Base-by-base conservation (phyloP, 1,140 invertebrate species). In the Parapsyche elsis region DNA sequence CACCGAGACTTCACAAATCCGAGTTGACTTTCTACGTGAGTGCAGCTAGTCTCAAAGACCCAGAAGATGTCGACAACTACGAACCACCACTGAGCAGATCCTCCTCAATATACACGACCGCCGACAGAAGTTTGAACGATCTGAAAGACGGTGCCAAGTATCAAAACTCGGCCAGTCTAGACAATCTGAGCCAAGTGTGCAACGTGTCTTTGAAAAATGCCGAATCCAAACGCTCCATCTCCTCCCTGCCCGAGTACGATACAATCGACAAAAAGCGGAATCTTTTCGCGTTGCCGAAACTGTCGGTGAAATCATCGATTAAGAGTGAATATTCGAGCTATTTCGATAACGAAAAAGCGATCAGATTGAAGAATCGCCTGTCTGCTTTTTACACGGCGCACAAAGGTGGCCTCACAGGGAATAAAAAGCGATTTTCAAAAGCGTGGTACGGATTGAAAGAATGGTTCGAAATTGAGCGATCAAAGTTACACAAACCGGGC, bases 371-470 rank as follows among this genome's bases (percentile, higher is more conserved):
- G 44, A 83, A 83, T 71, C 61, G 82, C 46, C 61, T 83, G 14
- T 83, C 82, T 4, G 82, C 82, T 12, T 74, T 83, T 53, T 83
- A 83, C 26, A 26, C 67, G 5, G 74, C 80, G 14, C 82, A 83
- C 45, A 83, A 83, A 70, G 75, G 80, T 21, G 76, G 80, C 19
- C 81, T 83, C 71, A 83, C 78, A 76, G 82, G 82, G 9, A 53
- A 16, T 12, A 83, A 81, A 46, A 83, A 83, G 49, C 71, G 80
- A 57, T 71, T 83, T 10, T 83, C 82, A 4, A 83, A 81, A 49
- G 82, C 82, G 19, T 83, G 82, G 82, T 83, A 80, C 61, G 82
- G 82, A 9, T 53, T 83, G 19, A 83, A 83, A 53, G 82, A 83
- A 23, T 83, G 82, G 82, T 81, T 83, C 75, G 82, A 83, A 67